Evolutionary conservation across 2,113 vertebrate species (phyloP).

Genomic region (Nothocercus julius): DNA sequence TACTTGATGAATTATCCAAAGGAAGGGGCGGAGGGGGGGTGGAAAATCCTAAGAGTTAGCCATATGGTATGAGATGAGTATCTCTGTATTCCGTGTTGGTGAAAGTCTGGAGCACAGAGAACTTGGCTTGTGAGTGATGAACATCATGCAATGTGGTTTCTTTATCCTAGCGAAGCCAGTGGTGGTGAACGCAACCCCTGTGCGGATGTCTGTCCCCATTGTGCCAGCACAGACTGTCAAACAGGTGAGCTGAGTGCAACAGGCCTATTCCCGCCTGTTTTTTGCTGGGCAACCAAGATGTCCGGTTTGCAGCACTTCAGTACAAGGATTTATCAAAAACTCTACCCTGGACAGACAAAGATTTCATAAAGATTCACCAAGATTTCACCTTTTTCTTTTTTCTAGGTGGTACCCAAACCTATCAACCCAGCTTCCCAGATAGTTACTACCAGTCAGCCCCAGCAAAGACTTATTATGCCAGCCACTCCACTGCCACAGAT

Average conservation of each 20-base stretch:
- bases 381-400: not conserved
- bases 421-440: conserved; percentile 87
- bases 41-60: not conserved
- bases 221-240: conserved; percentile 91
- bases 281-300: not conserved
- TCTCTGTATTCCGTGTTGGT: accelerated
- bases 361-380: not conserved
- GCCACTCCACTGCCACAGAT: conserved; percentile 95
- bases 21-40: too few relatives aligned
- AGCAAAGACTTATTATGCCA: conserved; percentile 97
- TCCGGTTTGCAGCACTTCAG: not conserved
- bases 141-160: not conserved
- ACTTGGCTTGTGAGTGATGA: not conserved
- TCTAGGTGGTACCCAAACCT: conserved; percentile 92
- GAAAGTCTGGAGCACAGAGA: not conserved
- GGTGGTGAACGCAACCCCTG: conserved; percentile 86
- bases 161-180: conserved; percentile 87
- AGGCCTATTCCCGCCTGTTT: not conserved
- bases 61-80: not conserved
- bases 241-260: conserved; percentile 81
- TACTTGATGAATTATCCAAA: not conserved
- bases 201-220: conserved; percentile 96
- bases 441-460: conserved; percentile 89
- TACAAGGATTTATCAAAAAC: not conserved
- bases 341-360: not conserved